Conservation (phyloP, 2,888 invertebrate species). For the Sphaerophoria rueppellii region DNA sequence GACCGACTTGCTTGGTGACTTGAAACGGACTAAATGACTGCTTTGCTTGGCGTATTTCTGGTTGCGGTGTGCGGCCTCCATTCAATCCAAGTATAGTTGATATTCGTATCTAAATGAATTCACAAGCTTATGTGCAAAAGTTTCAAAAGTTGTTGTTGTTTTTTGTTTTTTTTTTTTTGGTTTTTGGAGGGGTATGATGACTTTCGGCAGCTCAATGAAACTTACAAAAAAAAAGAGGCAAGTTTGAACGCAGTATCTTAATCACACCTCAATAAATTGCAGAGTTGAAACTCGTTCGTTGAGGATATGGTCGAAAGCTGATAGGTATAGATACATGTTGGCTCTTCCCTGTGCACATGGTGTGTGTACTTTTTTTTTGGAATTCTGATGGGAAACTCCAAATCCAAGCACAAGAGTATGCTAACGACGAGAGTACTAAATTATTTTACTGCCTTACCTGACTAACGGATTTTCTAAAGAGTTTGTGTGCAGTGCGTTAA, state of each 20-base stretch:
- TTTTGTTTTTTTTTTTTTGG: no score
- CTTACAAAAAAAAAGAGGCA: not conserved
- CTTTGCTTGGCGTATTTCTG: conserved; percentile 60
- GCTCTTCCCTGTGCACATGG: conserved; percentile 38
- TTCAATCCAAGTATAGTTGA: conserved; percentile 13
- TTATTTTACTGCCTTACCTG: conserved; percentile 19
- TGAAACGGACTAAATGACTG: conserved; percentile 71
- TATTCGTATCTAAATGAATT: conserved; percentile 39
- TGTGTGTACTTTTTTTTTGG: conserved; percentile 43
- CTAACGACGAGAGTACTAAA: conserved; percentile 27
- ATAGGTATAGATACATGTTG: not conserved
- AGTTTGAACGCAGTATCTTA: conserved; percentile 43
- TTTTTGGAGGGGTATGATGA: conserved; percentile 28
- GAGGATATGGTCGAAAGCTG: conserved; percentile 16
- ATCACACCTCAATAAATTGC: conserved; percentile 55
- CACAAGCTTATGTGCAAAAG: conserved; percentile 67
- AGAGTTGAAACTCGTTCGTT: conserved; percentile 66
- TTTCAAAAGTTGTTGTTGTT: conserved; percentile 61
- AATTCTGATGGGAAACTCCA: conserved; percentile 33
- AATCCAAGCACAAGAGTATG: conserved; percentile 2
- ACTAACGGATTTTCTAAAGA: conserved; percentile 46
- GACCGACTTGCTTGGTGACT: conserved; percentile 72
- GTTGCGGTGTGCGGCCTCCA: conserved; percentile 50
- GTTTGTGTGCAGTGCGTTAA: conserved; percentile 29
- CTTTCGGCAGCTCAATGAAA: conserved; percentile 65